These are phyloP conservation scores for Caenorhabditis inopinata DNA, from an alignment of 1,140 invertebrate species.

Conservation along the genomic window DNA sequence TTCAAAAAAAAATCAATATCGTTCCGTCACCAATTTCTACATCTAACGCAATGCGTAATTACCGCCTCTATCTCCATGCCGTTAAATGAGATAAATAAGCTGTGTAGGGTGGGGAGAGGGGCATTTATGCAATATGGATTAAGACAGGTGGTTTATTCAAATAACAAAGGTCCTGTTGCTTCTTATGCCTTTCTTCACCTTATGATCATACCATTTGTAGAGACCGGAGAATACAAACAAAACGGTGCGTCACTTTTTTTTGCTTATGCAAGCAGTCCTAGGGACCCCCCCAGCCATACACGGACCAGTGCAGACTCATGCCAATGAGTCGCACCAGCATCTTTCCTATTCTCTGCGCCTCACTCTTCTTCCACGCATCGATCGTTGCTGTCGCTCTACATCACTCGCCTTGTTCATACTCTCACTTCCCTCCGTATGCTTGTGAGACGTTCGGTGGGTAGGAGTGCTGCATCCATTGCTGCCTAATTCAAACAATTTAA, in stretches of 20 bases:
- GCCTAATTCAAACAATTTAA: background rate
- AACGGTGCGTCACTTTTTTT: background rate
- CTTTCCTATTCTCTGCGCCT: background rate
- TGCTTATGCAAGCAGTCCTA: background rate
- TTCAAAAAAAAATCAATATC: background rate
- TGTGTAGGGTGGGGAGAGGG: background rate
- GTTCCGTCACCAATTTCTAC: too few species aligned
- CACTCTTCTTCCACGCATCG: background rate
- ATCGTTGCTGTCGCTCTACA: background rate
- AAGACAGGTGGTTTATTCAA: background rate
- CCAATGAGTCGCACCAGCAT: background rate
- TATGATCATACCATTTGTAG: constrained; percentile 2
- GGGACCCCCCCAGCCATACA: constrained; percentile 7
- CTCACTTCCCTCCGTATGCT: constrained; percentile 21
- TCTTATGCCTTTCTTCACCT: too few species aligned
- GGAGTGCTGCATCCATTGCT: background rate
- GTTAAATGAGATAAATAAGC: background rate
- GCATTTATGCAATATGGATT: background rate
- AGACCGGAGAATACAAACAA: constrained; percentile 11
- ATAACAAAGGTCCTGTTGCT: background rate
- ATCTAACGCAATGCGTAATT: too few species aligned
- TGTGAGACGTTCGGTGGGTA: constrained; percentile 28
- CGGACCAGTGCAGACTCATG: background rate
- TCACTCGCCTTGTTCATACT: background rate
- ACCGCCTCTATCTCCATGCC: background rate